These are phyloP conservation scores for Leptosomus discolor DNA, from an alignment of 2,113 vertebrate species.

Conservation along the genomic window DNA sequence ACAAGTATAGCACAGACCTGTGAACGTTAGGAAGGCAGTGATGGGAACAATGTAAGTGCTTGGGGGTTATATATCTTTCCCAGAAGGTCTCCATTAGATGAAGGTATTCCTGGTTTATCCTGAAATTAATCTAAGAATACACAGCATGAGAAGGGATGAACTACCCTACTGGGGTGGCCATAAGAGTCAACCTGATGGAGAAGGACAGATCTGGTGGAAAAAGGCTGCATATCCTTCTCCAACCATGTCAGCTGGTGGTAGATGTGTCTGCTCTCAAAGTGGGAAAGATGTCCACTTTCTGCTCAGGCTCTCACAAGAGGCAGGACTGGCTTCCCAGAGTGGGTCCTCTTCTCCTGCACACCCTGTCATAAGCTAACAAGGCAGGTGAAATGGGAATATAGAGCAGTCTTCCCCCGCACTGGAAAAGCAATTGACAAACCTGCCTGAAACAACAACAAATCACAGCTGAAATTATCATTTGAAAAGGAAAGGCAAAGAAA, in stretches of 20 bases:
- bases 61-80: not conserved
- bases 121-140: not conserved
- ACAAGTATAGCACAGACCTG: accelerated
- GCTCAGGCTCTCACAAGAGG: not conserved
- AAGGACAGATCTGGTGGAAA: not conserved
- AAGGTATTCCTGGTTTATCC: not conserved
- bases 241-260: not conserved
- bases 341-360: not conserved
- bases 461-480: not conserved
- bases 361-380: accelerated
- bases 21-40: not conserved
- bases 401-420: not conserved
- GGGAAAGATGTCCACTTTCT: not conserved
- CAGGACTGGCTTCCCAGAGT: not conserved
- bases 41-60: not conserved
- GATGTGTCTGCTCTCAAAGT: not conserved
- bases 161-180: not conserved
- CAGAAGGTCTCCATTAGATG: not conserved
- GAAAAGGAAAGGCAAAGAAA: not conserved
- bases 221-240: not conserved
- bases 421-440: not conserved
- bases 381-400: not conserved
- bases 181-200: not conserved
- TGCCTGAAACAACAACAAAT: not conserved
- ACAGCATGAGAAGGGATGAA: not conserved